These are phyloP conservation scores for Mionectes olivaceus DNA, from an alignment of 2,797 vertebrate species.

Conservation along the genomic window DNA sequence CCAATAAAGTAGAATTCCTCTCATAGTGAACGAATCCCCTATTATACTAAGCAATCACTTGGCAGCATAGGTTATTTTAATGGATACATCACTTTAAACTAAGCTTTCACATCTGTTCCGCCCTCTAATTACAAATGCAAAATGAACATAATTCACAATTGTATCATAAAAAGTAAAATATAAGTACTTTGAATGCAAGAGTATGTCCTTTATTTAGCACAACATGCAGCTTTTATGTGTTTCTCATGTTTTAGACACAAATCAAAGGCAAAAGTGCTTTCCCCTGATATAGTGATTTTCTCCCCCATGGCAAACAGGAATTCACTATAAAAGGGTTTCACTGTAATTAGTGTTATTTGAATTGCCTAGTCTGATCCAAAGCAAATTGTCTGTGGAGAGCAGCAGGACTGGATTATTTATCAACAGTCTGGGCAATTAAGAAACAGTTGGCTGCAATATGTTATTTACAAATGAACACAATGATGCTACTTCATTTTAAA, in stretches of 20 bases:
- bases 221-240: constrained; percentile 59
- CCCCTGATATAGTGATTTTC: constrained; percentile 58
- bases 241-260: constrained; percentile 68
- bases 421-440: constrained; percentile 94
- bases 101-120: constrained; percentile 78
- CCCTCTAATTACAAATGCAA: constrained; percentile 78
- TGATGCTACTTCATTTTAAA: constrained; percentile 79
- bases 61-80: constrained; percentile 77
- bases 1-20: constrained; percentile 65
- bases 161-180: constrained; percentile 72
- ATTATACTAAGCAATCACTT: constrained; percentile 73
- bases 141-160: constrained; percentile 51
- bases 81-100: constrained; percentile 78
- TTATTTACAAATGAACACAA: constrained; percentile 85
- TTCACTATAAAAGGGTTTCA: constrained; percentile 73
- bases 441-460: constrained; percentile 93
- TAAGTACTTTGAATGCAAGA: constrained; percentile 71
- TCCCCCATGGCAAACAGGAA: constrained; percentile 65
- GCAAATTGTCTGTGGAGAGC: constrained; percentile 91
- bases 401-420: constrained; percentile 91
- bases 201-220: constrained; percentile 71
- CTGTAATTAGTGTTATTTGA: constrained; percentile 88
- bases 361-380: constrained; percentile 91
- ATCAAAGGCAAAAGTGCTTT: constrained; percentile 58
- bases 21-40: constrained; percentile 51